These are phyloP conservation scores for Magallana angulata DNA, from an alignment of 1,140 invertebrate genomes.

Conservation along the genomic window DNA sequence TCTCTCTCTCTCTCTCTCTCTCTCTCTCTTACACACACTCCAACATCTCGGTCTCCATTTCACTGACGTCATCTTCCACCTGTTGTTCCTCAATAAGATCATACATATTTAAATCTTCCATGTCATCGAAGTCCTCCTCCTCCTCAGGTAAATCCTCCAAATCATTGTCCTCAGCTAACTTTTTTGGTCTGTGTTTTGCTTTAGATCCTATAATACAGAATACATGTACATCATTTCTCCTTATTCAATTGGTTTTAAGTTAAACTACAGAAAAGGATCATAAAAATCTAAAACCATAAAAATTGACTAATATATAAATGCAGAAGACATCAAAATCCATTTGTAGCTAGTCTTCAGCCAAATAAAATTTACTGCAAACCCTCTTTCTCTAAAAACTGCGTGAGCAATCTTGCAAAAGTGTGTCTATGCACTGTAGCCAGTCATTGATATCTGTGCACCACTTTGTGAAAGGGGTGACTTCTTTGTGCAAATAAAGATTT, in stretches of 20 bases:
- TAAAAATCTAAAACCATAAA: no score
- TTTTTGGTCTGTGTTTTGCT: not conserved
- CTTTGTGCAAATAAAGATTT: slow-evolving; percentile 23
- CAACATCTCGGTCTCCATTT: slow-evolving; percentile 13
- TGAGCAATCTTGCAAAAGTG: no score
- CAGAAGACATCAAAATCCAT: no score
- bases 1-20: no score
- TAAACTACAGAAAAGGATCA: no score
- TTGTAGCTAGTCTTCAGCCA: no score
- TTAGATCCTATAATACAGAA: not conserved
- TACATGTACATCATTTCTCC: not conserved
- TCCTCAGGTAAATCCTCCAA: no score
- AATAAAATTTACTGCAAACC: no score
- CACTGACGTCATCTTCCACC: slow-evolving; percentile 1
- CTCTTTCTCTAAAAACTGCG: no score
- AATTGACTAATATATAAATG: no score
- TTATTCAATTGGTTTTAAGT: not conserved
- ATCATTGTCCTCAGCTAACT: not conserved
- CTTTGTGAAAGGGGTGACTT: not conserved
- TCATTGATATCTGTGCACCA: not conserved
- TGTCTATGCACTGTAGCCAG: no score
- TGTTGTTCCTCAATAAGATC: not conserved
- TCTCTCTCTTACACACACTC: not conserved
- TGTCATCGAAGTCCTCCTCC: not conserved
- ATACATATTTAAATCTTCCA: not conserved